Conservation (phyloP, 2,797 vertebrate genomes). For the Staurois parvus region DNA sequence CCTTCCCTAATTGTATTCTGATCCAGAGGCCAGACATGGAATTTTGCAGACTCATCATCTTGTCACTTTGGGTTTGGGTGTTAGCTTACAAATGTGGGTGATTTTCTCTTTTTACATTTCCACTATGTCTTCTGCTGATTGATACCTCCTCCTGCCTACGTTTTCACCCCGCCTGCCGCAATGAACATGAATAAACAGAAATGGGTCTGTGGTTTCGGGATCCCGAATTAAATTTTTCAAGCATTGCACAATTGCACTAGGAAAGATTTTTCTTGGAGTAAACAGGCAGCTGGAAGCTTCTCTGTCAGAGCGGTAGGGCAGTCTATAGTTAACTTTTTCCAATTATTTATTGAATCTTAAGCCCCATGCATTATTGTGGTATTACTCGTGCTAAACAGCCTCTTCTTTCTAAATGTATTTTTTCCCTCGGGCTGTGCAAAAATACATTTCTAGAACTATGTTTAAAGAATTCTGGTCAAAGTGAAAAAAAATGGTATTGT, state of each 20-base stretch:
- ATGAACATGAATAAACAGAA: constrained; percentile 43
- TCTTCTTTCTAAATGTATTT: constrained; percentile 11
- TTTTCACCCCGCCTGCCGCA: neutral
- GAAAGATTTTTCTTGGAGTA: constrained; percentile 28
- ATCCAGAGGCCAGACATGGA: neutral
- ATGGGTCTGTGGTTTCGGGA: constrained; percentile 44
- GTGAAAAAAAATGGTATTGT: no score
- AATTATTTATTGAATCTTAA: constrained; percentile 40
- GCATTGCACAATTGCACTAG: constrained; percentile 43
- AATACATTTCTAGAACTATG: no score
- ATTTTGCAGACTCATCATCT: constrained; percentile 35
- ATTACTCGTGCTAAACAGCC: constrained; percentile 50
- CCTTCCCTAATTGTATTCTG: neutral
- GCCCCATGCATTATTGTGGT: constrained; percentile 33
- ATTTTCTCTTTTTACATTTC: constrained; percentile 28
- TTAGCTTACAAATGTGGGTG: constrained; percentile 31
- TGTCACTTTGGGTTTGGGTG: neutral
- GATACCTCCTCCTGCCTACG: constrained; percentile 29
- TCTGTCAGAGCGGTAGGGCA: constrained; percentile 34
- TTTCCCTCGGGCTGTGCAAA: neutral
- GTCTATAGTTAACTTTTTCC: constrained; percentile 39
- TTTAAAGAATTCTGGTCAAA: no score
- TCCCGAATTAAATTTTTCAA: constrained; percentile 48
- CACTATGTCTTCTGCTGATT: constrained; percentile 36
- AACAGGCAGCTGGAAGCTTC: constrained; percentile 7